Evolutionary conservation across 2,888 invertebrate genomes (phyloP).

Genomic region (Malachius bipustulatus): DNA sequence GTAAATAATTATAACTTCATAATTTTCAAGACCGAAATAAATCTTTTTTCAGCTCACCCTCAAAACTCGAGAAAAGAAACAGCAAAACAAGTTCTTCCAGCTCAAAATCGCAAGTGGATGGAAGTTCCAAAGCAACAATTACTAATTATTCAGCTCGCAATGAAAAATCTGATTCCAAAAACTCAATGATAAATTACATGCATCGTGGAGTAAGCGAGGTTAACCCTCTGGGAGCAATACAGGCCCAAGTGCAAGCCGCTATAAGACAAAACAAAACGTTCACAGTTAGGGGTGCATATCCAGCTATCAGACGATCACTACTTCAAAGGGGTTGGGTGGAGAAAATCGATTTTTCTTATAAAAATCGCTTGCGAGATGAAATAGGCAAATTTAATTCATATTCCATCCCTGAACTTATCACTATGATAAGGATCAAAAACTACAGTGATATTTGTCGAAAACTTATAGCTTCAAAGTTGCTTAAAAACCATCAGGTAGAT

Average conservation of each 20-base stretch:
- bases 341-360: constrained; percentile 33
- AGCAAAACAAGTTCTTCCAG: too few species aligned
- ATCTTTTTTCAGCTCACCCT: too few species aligned
- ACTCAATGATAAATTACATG: neutral
- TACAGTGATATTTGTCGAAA: constrained; percentile 26
- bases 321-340: constrained; percentile 62
- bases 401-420: constrained; percentile 23
- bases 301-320: constrained; percentile 46
- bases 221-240: constrained; percentile 29
- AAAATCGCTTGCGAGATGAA: constrained; percentile 23
- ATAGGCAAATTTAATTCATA: constrained; percentile 22
- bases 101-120: too few species aligned
- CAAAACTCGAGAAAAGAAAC: too few species aligned
- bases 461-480: constrained; percentile 46
- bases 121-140: too few species aligned
- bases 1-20: too few species aligned
- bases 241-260: constrained; percentile 40
- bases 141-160: too few species aligned
- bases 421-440: constrained; percentile 27
- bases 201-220: neutral
- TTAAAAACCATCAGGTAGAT: constrained; percentile 51
- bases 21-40: too few species aligned
- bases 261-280: constrained; percentile 43
- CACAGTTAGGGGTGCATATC: constrained; percentile 42
- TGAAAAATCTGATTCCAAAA: too few species aligned